Conservation (phyloP, 2,888 invertebrate genomes). For the Hirtodrosophila duncani region DNA sequence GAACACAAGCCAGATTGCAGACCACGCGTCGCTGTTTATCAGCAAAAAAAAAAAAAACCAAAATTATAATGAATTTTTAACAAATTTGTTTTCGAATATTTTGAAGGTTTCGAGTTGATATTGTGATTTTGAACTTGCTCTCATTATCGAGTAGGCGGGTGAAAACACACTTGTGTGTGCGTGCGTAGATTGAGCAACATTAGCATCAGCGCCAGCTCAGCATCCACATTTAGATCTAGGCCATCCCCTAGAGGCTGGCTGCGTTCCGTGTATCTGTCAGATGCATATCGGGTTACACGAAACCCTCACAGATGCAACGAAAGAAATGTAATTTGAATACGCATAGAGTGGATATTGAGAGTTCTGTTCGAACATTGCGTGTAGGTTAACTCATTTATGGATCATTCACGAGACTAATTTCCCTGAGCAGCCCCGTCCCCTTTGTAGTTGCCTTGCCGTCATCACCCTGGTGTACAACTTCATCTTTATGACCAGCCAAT, state of each 20-base stretch:
- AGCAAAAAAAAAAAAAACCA: too few relatives aligned
- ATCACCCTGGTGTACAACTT: slow-evolving; percentile 7
- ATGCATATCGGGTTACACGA: slow-evolving; percentile 62
- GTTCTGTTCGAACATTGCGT: too few relatives aligned
- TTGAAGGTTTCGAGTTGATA: slow-evolving; percentile 37
- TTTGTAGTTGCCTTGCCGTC: slow-evolving; percentile 8
- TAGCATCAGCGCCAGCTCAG: slow-evolving; percentile 31
- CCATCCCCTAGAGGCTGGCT: slow-evolving; percentile 35
- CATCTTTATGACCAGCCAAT: slow-evolving; percentile 63
- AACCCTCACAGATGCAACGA: slow-evolving; percentile 51
- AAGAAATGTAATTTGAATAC: slow-evolving; percentile 65
- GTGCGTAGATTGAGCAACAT: slow-evolving; percentile 44
- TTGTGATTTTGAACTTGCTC: slow-evolving; percentile 21
- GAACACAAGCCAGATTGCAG: slow-evolving; percentile 12
- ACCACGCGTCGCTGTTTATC: too few relatives aligned
- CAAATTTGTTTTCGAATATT: slow-evolving; percentile 5
- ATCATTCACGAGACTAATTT: slow-evolving; percentile 28
- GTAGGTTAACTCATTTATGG: slow-evolving; percentile 46
- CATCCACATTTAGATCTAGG: neutral
- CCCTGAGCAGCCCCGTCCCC: slow-evolving; percentile 10
- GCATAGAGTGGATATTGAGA: slow-evolving; percentile 52
- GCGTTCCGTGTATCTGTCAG: slow-evolving; percentile 64
- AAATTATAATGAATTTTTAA: slow-evolving; percentile 11
- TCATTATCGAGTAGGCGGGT: slow-evolving; percentile 21
- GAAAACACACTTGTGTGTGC: slow-evolving; percentile 38